phyloP scores from a whole-genome alignment of 1,140 invertebrate genomes.

The Brachystomella parvula region DNA sequence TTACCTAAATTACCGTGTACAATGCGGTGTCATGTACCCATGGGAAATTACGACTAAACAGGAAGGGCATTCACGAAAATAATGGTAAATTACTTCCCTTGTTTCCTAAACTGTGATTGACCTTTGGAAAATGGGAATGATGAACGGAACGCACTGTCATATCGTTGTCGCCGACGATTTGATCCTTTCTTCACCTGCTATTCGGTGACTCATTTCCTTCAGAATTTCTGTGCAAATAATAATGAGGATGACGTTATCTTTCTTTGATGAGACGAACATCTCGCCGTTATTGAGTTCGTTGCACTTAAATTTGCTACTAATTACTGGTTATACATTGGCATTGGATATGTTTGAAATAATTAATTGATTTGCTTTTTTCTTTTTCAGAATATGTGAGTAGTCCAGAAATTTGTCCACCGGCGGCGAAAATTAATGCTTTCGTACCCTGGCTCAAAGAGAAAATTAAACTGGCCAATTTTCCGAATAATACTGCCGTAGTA shows the following conservation, averaged over 20 bases:
- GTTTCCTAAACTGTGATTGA: constrained; percentile 4
- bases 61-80: neutral
- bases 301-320: neutral
- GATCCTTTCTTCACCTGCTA: no score
- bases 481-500: constrained; percentile 34
- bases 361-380: neutral
- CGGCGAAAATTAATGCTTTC: neutral
- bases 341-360: neutral
- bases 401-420: constrained; percentile 30
- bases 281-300: neutral
- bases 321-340: no score
- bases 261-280: no score
- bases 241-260: no score
- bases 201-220: no score
- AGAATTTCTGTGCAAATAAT: no score
- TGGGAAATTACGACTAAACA: constrained; percentile 4
- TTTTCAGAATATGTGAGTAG: constrained; percentile 35
- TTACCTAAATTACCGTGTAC: neutral
- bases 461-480: constrained; percentile 31
- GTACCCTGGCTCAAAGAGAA: constrained; percentile 27
- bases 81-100: neutral
- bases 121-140: neutral
- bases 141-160: no score
- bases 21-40: neutral
- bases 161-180: no score